A percentile compares a stretch with the other conserved stretches of the same genome.
Conservation (phyloP, 1,140 invertebrate species). For the Drosophila seguyi region DNA sequence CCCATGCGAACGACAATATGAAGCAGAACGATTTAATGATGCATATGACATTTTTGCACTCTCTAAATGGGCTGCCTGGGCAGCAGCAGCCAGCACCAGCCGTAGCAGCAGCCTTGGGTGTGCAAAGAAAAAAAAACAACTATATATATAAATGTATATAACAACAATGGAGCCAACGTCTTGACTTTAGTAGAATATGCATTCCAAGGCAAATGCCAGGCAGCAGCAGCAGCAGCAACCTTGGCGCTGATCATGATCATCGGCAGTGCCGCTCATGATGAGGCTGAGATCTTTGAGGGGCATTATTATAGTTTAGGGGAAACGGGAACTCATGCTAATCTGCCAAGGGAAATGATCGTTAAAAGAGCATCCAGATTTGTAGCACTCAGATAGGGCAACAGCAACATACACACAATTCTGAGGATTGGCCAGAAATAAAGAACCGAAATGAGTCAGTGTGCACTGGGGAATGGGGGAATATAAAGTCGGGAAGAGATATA, state of each 20-base stretch:
- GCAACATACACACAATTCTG: constrained; percentile 10
- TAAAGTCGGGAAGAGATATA: background rate
- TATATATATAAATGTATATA: constrained; percentile 8
- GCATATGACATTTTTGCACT: constrained; percentile 85
- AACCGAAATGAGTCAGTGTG: constrained; percentile 12
- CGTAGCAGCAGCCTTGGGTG: constrained; percentile 37
- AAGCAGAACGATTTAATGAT: constrained; percentile 84
- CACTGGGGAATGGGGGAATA: background rate
- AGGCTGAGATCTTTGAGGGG: constrained; percentile 11
- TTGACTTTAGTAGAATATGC: constrained; percentile 56
- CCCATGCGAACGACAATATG: constrained; percentile 77
- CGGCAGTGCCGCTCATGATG: constrained; percentile 5
- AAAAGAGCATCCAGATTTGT: constrained; percentile 17
- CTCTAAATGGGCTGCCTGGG: constrained; percentile 76
- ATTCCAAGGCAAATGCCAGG: constrained; percentile 69
- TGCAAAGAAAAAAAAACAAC: constrained; percentile 28
- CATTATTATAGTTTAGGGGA: constrained; percentile 27
- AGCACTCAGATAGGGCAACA: constrained; percentile 10
- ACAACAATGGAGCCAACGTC: constrained; percentile 60
- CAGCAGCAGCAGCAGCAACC: constrained; percentile 48
- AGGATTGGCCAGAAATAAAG: constrained; percentile 5
- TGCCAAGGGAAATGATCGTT: constrained; percentile 34
- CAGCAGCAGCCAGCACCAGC: constrained; percentile 18
- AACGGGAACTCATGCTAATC: constrained; percentile 33
- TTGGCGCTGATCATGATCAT: constrained; percentile 60